phyloP scores from a whole-genome alignment of 2,888 invertebrate species.

The Craniophora ligustri region DNA sequence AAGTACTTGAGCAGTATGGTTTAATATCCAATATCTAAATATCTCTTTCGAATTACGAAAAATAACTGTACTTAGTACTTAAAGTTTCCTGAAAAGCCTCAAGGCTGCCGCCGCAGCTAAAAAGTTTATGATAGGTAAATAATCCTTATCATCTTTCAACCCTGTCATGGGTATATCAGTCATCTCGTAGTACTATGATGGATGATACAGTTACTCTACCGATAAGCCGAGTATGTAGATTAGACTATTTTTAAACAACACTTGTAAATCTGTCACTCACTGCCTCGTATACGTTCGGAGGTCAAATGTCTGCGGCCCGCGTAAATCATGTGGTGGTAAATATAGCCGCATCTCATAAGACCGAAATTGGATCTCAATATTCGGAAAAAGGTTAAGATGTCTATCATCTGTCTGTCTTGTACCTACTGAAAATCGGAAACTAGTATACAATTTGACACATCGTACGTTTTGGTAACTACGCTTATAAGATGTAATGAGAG shows the following conservation, averaged over 20 bases:
- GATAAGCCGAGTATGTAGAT: neutral
- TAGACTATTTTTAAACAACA: conserved; percentile 2
- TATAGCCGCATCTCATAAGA: no score
- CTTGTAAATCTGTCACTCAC: neutral
- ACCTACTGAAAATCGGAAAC: no score
- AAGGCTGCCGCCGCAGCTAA: neutral
- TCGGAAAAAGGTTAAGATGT: no score
- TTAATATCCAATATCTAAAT: no score
- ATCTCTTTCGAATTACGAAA: no score
- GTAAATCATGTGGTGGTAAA: neutral
- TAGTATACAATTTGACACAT: no score
- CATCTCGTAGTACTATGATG: conserved; percentile 17
- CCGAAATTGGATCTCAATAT: no score
- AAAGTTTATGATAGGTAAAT: conserved; percentile 3
- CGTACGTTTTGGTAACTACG: no score
- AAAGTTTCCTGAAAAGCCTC: no score
- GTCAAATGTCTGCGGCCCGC: neutral
- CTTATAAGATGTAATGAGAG: neutral
- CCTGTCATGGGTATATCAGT: neutral
- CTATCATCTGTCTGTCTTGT: no score
- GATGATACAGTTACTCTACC: conserved; percentile 8
- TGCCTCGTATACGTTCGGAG: neutral
- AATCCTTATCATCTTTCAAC: neutral
- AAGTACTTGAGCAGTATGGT: no score
- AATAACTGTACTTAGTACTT: conserved; percentile 3